These are phyloP conservation scores for Doryteuthis pealeii DNA, from an alignment of 1,140 invertebrate genomes.

Conservation along the genomic window DNA sequence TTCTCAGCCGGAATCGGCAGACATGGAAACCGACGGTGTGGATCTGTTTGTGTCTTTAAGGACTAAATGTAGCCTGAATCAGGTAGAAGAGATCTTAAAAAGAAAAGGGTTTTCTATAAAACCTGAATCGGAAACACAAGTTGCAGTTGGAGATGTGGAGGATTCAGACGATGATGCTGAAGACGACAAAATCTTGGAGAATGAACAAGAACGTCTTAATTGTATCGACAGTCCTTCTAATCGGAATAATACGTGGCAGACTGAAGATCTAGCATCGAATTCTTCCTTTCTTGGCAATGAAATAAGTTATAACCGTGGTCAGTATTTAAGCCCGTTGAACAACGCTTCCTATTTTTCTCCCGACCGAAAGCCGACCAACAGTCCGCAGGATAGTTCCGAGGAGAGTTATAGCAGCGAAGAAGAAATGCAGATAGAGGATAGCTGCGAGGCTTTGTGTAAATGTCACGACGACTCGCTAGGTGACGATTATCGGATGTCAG, in stretches of 20 bases:
- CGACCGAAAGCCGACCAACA: conserved; percentile 16
- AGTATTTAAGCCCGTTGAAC: not conserved
- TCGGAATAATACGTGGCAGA: conserved; percentile 29
- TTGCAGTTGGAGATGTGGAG: not conserved
- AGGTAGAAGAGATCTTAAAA: no score
- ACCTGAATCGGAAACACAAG: no score
- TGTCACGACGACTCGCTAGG: not conserved
- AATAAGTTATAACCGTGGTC: not conserved
- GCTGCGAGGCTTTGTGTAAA: not conserved
- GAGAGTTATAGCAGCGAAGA: not conserved
- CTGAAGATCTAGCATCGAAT: conserved; percentile 9
- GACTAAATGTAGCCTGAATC: no score
- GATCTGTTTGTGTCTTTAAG: no score
- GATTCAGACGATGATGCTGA: conserved; percentile 5
- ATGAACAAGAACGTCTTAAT: conserved; percentile 17
- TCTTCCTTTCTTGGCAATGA: conserved; percentile 8
- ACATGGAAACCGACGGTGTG: no score
- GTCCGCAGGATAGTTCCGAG: not conserved
- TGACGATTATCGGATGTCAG: no score
- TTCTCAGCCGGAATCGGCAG: no score
- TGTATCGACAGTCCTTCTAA: conserved; percentile 47
- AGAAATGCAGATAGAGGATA: not conserved
- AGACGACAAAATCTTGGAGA: not conserved
- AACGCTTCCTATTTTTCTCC: conserved; percentile 27
- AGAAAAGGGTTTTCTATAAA: no score